Evolutionary conservation across 2,113 vertebrate species (phyloP), one percentile per base, ranked within the genome.

Genomic region (Anolis sagrei): DNA sequence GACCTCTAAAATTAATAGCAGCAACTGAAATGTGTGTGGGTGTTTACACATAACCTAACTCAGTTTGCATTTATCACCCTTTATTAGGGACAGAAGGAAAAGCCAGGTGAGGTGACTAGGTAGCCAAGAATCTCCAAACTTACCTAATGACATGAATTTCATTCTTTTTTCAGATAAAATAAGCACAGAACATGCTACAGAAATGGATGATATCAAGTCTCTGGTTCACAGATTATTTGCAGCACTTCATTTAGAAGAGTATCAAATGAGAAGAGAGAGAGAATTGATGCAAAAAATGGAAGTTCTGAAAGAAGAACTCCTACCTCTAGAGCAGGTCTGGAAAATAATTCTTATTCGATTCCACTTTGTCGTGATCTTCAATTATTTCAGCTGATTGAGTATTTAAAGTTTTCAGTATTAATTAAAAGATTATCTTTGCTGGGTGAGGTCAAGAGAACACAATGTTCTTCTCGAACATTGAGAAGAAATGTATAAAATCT

Each of bases 321-420:
- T 95, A 2, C 97, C 97, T 75, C 91, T 99, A 27, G 98, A 99
- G 93, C 94, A 98, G 98, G 98, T 99, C 77, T 75, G 23, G 89
- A 83, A 86, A 66, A 68, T 44, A 21, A 54, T 81, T 79, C 25
- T 79, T 62, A 75, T 73, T 51, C 62, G 51, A 51, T 51, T 49
- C 64, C 19, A 1, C 18, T 79, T 83, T 85, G 68, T 51, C 79
- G 27, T 51, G 11, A 64, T 58, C 61, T 44, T 44, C 39, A 44
- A 44, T 44, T 34, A 25, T 76, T n/a, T n/a, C 76, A 79, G 13
- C 7, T 29, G 11, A 16, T 4, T 58, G 51, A 70, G 29, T 79
- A 0, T 34, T 82, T 58, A 74, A 23, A 16, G 49, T 36, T 25
- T 29, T 32, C 2, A 44, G 29, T 18, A 29, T 49, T 23, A 48